Evolutionary conservation across 2,113 vertebrate species (phyloP).

Genomic region (Beaufortia kweichowensis): DNA sequence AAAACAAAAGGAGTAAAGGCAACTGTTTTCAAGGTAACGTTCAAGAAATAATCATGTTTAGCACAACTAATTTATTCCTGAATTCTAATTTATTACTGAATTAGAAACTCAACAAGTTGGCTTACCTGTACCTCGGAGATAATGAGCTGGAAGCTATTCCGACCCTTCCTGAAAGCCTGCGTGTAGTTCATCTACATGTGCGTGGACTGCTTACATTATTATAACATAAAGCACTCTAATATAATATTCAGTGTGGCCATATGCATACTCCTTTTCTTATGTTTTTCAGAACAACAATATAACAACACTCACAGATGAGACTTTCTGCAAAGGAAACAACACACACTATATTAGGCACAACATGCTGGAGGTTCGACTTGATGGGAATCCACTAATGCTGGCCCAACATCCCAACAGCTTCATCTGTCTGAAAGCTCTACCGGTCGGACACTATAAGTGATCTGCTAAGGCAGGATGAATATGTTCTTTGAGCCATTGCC

Average conservation of each 20-base stretch:
- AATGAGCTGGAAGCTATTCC: slow-evolving; percentile 88
- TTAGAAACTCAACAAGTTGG: slow-evolving; percentile 83
- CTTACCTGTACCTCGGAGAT: slow-evolving; percentile 86
- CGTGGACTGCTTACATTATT: slow-evolving; percentile 42
- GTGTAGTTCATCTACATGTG: slow-evolving; percentile 90
- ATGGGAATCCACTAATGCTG: slow-evolving; percentile 84
- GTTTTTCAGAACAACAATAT: slow-evolving; percentile 87
- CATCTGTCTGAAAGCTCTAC: slow-evolving; percentile 83
- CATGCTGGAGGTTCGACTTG: slow-evolving; percentile 84
- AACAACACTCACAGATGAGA: slow-evolving; percentile 82
- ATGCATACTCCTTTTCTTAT: background rate
- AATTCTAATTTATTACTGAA: background rate
- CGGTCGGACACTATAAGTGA: slow-evolving; percentile 84
- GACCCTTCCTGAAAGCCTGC: slow-evolving; percentile 86
- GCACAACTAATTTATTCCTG: background rate
- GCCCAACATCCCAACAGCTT: slow-evolving; percentile 87
- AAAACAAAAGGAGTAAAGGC: slow-evolving; percentile 88
- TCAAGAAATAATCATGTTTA: background rate
- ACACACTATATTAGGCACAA: slow-evolving; percentile 81
- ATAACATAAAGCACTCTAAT: background rate
- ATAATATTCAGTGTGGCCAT: background rate
- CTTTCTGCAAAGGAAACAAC: slow-evolving; percentile 88
- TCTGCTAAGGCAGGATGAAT: slow-evolving; percentile 9
- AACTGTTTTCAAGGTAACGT: slow-evolving; percentile 84
- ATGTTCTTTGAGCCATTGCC: background rate